A percentile compares a stretch with the other conserved stretches of the same genome.
Evolutionary conservation across 23 tunicate genomes (phyloP).

Genomic region (Diplosoma virens): DNA sequence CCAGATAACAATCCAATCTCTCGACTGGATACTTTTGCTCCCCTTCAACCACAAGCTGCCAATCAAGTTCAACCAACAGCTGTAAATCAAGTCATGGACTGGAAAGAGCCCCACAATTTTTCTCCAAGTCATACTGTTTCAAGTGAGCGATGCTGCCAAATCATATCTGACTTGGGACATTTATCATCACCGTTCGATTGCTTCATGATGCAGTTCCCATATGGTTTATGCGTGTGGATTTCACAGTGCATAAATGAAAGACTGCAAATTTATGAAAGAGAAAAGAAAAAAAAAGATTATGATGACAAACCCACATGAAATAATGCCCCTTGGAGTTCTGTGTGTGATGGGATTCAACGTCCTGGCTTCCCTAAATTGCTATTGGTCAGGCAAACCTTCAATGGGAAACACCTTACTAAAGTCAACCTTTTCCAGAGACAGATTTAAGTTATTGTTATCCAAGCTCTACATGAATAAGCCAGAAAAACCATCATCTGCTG

Average conservation of each 20-base stretch:
- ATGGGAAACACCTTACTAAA: not conserved
- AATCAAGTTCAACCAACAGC: not conserved
- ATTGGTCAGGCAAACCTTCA: not conserved
- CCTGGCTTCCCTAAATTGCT: not conserved
- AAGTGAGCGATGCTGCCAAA: not conserved
- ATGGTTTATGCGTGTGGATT: not conserved
- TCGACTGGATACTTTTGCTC: slow-evolving; percentile 12
- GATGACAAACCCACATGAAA: not conserved
- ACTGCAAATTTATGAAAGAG: slow-evolving; percentile 8
- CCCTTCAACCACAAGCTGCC: slow-evolving; percentile 14
- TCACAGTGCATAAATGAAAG: too few relatives aligned
- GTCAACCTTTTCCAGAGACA: slow-evolving; percentile 15
- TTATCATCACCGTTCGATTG: not conserved
- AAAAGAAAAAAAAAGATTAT: not conserved
- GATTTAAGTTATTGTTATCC: not conserved
- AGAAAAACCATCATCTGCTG: slow-evolving; percentile 20
- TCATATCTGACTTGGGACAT: not conserved
- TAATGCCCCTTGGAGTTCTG: not conserved
- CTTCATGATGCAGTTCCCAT: not conserved
- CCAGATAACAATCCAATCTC: slow-evolving; percentile 21
- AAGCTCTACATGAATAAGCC: slow-evolving; percentile 7
- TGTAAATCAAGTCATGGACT: too few relatives aligned
- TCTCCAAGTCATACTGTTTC: not conserved
- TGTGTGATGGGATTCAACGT: not conserved
- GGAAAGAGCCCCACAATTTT: not conserved